phyloP scores from a whole-genome alignment of 2,888 invertebrate genomes.

The Cryptophagus acutangulus region DNA sequence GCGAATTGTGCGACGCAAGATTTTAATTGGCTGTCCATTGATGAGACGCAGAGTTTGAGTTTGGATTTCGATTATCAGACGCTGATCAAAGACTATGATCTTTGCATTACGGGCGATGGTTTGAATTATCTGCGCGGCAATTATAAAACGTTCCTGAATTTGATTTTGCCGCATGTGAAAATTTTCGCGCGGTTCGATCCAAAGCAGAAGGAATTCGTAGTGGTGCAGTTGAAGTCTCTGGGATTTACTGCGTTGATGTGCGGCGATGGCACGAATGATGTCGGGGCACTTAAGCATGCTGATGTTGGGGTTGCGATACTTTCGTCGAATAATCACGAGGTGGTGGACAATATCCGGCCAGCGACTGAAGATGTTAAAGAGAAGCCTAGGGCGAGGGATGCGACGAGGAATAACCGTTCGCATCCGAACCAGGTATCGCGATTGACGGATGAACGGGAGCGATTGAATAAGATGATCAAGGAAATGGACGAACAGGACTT shows the following conservation, averaged over 20 bases:
- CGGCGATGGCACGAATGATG: conserved; percentile 99
- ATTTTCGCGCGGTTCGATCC: conserved; percentile 97
- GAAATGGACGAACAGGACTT: conserved; percentile 85
- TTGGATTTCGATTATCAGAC: conserved; percentile 49
- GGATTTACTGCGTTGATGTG: conserved; percentile 97
- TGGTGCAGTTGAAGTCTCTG: conserved; percentile 79
- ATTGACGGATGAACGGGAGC: conserved; percentile 36
- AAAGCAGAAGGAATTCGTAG: conserved; percentile 96
- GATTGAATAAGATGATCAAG: conserved; percentile 64
- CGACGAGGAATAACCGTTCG: conserved; percentile 17
- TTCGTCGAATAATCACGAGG: no score
- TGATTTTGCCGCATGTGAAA: conserved; percentile 78
- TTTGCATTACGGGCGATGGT: conserved; percentile 95
- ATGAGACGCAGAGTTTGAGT: conserved; percentile 56
- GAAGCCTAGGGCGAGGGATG: conserved; percentile 34
- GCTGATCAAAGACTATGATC: conserved; percentile 71
- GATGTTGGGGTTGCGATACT: conserved; percentile 92
- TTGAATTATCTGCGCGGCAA: conserved; percentile 63
- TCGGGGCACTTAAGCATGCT: conserved; percentile 97
- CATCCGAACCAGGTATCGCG: conserved; percentile 14
- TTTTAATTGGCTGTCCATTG: conserved; percentile 81
- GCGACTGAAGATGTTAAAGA: conserved; percentile 47
- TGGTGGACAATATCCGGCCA: conserved; percentile 77
- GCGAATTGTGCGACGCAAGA: conserved; percentile 40
- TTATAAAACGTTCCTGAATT: conserved; percentile 59